Percentiles rank a stretch among this genome's conserved stretches.
Evolutionary conservation across 2,797 vertebrate genomes (phyloP).

Genomic region (Gadopsis marmoratus): DNA sequence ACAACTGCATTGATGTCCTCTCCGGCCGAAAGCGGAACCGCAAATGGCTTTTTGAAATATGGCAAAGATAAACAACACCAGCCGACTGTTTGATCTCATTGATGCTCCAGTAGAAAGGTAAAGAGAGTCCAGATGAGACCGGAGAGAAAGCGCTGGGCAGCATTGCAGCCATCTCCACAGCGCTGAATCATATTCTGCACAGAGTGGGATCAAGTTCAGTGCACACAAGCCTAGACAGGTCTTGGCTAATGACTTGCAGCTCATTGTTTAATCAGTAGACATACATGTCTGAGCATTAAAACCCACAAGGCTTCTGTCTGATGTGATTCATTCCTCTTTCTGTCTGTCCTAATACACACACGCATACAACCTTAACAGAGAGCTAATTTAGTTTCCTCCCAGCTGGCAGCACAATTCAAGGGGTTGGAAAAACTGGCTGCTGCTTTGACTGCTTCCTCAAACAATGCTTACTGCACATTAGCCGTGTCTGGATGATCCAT

Average conservation of each 20-base stretch:
- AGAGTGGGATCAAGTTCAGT: constrained; percentile 51
- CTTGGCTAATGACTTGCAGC: constrained; percentile 58
- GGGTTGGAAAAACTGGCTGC: constrained; percentile 15
- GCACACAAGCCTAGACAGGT: constrained; percentile 62
- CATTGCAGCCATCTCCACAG: constrained; percentile 36
- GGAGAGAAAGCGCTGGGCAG: constrained; percentile 58
- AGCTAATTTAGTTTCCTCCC: constrained; percentile 33
- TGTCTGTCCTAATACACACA: constrained; percentile 37
- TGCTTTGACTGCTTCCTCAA: constrained; percentile 39
- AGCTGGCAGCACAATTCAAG: constrained; percentile 20
- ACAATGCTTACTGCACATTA: constrained; percentile 43
- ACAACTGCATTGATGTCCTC: constrained; percentile 3
- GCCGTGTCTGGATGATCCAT: constrained; percentile 19
- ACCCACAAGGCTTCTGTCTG: constrained; percentile 49
- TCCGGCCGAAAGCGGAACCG: constrained; percentile 3
- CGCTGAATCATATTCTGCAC: constrained; percentile 61
- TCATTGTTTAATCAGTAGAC: constrained; percentile 66
- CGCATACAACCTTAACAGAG: constrained; percentile 26
- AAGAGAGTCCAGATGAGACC: constrained; percentile 46
- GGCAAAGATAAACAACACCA: constrained; percentile 45
- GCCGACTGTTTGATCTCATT: constrained; percentile 39
- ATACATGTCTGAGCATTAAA: constrained; percentile 58
- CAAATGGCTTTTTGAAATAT: constrained; percentile 38
- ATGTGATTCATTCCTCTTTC: constrained; percentile 40
- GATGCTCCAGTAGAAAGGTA: constrained; percentile 40